Evolutionary conservation across 1,140 invertebrate species (phyloP), one percentile per base, ranked within the genome.

Genomic region (Drosophila trapezifrons): DNA sequence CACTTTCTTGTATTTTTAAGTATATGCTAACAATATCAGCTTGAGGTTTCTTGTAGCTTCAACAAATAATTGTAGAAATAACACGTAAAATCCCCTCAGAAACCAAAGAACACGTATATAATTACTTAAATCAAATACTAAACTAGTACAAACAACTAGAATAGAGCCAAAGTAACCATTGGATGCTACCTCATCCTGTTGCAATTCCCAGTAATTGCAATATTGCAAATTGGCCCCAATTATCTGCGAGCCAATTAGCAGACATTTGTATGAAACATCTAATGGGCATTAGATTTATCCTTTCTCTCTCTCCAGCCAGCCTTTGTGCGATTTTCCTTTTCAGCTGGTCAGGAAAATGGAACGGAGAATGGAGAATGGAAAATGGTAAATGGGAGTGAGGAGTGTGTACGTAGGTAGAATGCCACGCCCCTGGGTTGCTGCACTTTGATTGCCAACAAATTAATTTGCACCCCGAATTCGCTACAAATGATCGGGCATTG

Each of bases 401-500:
- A 52, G 49, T 52, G 29, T 4, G 29, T 12, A 13, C 4, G 32
- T 35, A 20, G 25, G 62, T 54, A 54, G 29, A 3, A 25, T 45
- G 10, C 29, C 32, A 71, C 46, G 74, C 58, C 76, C 18, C 49
- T 62, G 51, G 55, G 20, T 32, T 5, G 45, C n/a, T 59, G 54
- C n/a, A 54, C 57, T 40, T 70, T 45, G 71, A 70, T 80, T 64
- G 71, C 55, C 47, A 17, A 60, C 13, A 62, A 75, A 83, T 69
- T 83, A 77, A 59, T 83, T 80, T 71, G 80, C 80, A 83, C 72
- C 76, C 76, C 54, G 49, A 69, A 63, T 75, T 75, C 38, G 76
- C 77, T 43, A 79, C 76, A 67, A 76, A 66, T 76, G 54, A 66
- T 76, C 60, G 20, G 20, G 54, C 37, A 67, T 76, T 76, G 51